Conservation (phyloP, 2,113 vertebrate genomes). For the Enhydra lutris region DNA sequence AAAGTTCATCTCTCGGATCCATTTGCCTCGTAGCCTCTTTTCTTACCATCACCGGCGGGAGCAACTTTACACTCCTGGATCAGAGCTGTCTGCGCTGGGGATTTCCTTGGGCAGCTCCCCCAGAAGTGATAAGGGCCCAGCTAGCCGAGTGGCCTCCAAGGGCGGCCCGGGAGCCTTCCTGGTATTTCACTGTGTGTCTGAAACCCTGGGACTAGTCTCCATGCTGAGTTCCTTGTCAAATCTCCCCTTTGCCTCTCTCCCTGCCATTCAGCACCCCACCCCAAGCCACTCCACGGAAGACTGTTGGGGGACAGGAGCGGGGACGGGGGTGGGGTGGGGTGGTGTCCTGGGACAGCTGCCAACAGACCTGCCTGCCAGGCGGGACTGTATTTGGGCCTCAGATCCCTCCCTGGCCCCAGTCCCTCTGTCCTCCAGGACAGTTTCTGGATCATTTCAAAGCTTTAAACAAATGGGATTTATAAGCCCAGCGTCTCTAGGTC, state of each 20-base stretch:
- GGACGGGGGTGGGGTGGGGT: fast-evolving
- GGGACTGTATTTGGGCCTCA: too few species aligned
- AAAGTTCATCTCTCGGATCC: too few species aligned
- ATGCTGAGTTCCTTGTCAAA: neutral
- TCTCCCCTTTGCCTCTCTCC: neutral
- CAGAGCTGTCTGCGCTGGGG: neutral
- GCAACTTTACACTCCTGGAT: neutral
- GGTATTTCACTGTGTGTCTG: fast-evolving
- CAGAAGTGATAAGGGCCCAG: fast-evolving
- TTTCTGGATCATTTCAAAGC: neutral
- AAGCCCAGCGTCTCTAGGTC: neutral
- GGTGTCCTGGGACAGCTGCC: neutral
- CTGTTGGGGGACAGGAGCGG: neutral
- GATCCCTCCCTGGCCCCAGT: neutral
- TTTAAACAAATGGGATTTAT: neutral
- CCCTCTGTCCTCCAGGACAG: neutral
- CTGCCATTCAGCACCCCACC: neutral
- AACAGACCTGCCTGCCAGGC: neutral
- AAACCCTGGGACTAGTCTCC: neutral
- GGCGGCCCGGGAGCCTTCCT: neutral
- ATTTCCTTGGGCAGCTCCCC: neutral
- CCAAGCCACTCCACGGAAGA: neutral
- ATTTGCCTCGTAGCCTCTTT: too few species aligned
- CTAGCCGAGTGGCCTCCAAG: neutral
- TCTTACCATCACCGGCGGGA: too few species aligned